phyloP scores from a whole-genome alignment of 2,797 vertebrate species.

The Artibeus jamaicensis region DNA sequence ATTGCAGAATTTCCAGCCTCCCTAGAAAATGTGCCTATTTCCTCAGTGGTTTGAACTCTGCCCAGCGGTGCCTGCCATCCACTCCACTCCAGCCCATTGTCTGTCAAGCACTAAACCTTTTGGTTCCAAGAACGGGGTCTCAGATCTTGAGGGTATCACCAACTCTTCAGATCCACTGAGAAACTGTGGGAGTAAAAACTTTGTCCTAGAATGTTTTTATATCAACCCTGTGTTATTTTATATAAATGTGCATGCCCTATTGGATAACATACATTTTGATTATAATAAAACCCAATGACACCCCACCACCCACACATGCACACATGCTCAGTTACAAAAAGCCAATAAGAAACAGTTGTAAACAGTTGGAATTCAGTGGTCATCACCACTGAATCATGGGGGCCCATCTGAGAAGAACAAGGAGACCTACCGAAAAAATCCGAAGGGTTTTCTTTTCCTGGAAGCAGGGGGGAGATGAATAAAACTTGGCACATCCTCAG shows the following conservation, averaged over 20 bases:
- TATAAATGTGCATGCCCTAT: not conserved
- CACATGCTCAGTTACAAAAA: not conserved
- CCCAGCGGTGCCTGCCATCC: too few relatives aligned
- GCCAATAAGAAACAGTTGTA: constrained; percentile 22
- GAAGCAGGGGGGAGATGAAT: not conserved
- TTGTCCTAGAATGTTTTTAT: not conserved
- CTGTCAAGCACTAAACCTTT: not conserved
- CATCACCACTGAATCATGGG: not conserved
- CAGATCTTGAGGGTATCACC: not conserved
- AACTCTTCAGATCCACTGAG: not conserved
- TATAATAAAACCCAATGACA: not conserved
- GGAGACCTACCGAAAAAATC: not conserved
- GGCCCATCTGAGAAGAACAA: not conserved
- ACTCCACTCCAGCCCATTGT: not conserved
- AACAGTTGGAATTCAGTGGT: constrained; percentile 3
- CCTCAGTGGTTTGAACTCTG: not conserved
- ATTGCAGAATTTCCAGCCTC: not conserved
- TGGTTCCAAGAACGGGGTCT: not conserved
- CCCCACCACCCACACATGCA: not conserved
- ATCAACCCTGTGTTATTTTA: not conserved
- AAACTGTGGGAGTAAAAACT: not conserved
- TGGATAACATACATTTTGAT: not conserved
- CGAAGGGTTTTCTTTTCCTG: constrained; percentile 52
- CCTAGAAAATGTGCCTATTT: not conserved
- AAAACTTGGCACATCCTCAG: constrained; percentile 50